Evolutionary conservation across 2,888 invertebrate genomes (phyloP).

Genomic region (Ormyrus rosae): DNA sequence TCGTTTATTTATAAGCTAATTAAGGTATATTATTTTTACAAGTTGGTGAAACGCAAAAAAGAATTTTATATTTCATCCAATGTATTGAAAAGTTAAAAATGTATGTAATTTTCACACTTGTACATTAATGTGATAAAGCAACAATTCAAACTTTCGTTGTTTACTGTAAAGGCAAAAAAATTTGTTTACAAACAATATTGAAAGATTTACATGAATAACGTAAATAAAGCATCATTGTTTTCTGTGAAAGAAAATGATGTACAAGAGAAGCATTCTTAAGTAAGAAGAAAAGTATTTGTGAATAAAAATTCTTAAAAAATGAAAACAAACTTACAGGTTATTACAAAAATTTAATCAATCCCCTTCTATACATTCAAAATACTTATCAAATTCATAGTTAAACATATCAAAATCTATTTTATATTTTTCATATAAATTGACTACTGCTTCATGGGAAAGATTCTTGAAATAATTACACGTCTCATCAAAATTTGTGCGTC

Average conservation of each 20-base stretch:
- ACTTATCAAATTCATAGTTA: slow-evolving; percentile 67
- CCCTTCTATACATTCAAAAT: slow-evolving; percentile 65
- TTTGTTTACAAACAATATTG: not conserved
- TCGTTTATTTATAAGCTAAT: not conserved
- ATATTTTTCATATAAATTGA: slow-evolving; percentile 68
- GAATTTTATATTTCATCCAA: not conserved
- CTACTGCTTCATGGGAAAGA: slow-evolving; percentile 64
- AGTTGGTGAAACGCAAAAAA: no score
- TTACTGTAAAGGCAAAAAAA: not conserved
- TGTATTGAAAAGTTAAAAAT: slow-evolving; percentile 26
- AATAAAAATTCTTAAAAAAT: slow-evolving; percentile 45
- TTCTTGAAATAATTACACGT: slow-evolving; percentile 71
- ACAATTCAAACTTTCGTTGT: slow-evolving; percentile 11
- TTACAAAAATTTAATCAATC: slow-evolving; percentile 40
- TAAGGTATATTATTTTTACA: no score
- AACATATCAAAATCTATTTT: slow-evolving; percentile 74
- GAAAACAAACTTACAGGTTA: not conserved
- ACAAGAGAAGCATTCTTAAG: slow-evolving; percentile 12
- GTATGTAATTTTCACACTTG: not conserved
- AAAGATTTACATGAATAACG: not conserved
- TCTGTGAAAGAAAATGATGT: slow-evolving; percentile 5
- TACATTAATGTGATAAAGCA: slow-evolving; percentile 13
- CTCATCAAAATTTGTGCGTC: slow-evolving; percentile 65
- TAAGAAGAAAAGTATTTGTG: slow-evolving; percentile 23
- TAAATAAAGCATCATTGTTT: not conserved